Base-by-base conservation (phyloP, 2,888 invertebrate genomes). In the Lepeophtheirus nordmannii region DNA sequence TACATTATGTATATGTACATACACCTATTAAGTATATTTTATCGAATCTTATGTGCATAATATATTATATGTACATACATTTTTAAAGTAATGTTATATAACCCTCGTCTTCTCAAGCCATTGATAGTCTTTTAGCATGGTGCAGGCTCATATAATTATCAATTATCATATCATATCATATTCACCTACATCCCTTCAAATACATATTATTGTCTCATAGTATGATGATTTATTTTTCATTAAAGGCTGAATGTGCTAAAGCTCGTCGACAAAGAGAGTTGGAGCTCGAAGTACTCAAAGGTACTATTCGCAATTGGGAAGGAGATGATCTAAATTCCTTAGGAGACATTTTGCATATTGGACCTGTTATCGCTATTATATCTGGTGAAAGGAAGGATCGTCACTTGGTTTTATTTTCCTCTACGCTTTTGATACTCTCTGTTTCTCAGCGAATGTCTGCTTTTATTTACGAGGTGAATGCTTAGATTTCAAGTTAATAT, bases 241-340 rank as follows among this genome's bases (percentile, higher is more conserved):
- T n/a, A 37, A 74, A 93, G 92, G 85, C 88, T 71, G 83, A 84
- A 20, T 94, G 94, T 76, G 84, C 87, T 65, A 85, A 87, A 37
- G 83, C 88, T 53, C 81, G 97, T 56, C 83, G 92, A 17, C 92
- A 96, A 74, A 94, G 93, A 76, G 96, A 98, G 78, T 79, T 94
- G 71, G 97, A 98, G 73, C 78, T 94, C 68, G 97, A 97, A 78
- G 89, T 98, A 20, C 80, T 97, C 70, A 89, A 88, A 0, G 90
- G 93, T 0, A 89, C 89, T 60, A 89, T 97, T n/a, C 82, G 89
- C 67, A 90, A 89, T 10, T 96, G 93, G 92, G 92, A 94, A 73
- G 92, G 94, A 5, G 85, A 86, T 75, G 85, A 84, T 72, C 75
- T 88, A 60, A 70, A 77, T 38, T 76, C 79, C n/a, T 78, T 89